Conservation (phyloP, 1,140 invertebrate genomes). For the Anadara kagoshimensis region DNA sequence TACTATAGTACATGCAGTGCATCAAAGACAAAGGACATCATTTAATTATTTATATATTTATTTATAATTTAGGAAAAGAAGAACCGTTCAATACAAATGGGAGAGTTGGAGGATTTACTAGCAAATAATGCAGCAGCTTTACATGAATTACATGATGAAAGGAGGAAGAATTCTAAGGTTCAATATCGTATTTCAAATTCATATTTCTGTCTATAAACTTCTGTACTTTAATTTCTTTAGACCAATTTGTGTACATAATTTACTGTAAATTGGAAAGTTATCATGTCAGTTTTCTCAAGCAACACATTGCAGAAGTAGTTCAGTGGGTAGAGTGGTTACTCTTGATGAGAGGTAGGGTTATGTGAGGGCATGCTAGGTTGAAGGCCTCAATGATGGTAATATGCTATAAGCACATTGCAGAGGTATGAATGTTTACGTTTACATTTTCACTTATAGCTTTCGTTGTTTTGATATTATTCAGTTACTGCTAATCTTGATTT, state of each 20-base stretch:
- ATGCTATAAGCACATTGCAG: no score
- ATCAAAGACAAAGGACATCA: not conserved
- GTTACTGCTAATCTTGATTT: no score
- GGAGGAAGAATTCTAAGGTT: constrained; percentile 66
- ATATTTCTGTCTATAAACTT: not conserved
- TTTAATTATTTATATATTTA: not conserved
- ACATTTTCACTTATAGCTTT: no score
- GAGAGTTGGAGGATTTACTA: constrained; percentile 55
- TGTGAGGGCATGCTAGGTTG: no score
- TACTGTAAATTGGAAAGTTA: not conserved
- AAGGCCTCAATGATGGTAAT: no score
- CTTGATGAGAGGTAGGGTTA: no score
- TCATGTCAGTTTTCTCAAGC: not conserved
- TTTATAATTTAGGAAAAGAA: constrained; percentile 62
- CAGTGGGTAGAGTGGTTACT: not conserved
- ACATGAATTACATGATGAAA: constrained; percentile 43
- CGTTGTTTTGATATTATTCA: no score
- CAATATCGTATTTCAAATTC: not conserved
- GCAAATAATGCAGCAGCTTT: constrained; percentile 48
- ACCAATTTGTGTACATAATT: not conserved
- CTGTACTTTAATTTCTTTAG: not conserved
- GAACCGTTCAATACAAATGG: constrained; percentile 57
- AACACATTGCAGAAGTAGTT: no score
- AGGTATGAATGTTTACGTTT: no score
- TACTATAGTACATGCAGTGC: not conserved